Conservation (phyloP, 2,797 vertebrate species). For the Rhadinocentrus ornatus region DNA sequence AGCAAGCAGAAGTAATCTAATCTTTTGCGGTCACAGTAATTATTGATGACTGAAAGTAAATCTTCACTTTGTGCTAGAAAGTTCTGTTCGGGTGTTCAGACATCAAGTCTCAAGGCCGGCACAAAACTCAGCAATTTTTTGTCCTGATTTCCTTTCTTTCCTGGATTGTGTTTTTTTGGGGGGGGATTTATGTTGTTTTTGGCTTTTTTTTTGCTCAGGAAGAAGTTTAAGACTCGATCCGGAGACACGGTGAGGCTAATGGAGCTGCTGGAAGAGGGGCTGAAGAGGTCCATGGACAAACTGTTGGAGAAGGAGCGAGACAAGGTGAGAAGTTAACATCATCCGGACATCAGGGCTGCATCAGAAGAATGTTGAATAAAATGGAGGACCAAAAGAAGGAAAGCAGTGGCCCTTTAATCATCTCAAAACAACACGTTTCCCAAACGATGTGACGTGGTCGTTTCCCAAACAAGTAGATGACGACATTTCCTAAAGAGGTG, state of each 20-base stretch:
- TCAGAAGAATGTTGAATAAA: too few species aligned
- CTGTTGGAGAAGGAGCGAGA: slow-evolving; percentile 95
- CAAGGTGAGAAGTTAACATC: slow-evolving; percentile 82
- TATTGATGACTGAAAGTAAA: slow-evolving; percentile 1
- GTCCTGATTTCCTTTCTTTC: not conserved
- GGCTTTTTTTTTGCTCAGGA: slow-evolving; percentile 77
- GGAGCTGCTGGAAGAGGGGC: slow-evolving; percentile 94
- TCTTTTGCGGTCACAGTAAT: slow-evolving; percentile 8
- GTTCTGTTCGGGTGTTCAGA: not conserved
- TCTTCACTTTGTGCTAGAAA: not conserved
- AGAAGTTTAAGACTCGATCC: slow-evolving; percentile 98
- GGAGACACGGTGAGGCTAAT: slow-evolving; percentile 93
- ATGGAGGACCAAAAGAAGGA: too few species aligned
- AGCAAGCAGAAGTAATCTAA: slow-evolving; percentile 7
- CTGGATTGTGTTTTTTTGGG: not conserved
- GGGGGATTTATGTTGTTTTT: not conserved
- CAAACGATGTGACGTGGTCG: too few species aligned
- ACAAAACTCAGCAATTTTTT: too few species aligned
- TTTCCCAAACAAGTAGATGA: too few species aligned
- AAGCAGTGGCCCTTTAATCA: too few species aligned
- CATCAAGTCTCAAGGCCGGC: not conserved
- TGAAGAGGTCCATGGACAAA: slow-evolving; percentile 98
- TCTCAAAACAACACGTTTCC: too few species aligned
- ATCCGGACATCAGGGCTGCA: not conserved
- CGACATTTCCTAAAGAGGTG: too few species aligned